Evolutionary conservation across 2,113 vertebrate genomes (phyloP).

Genomic region (Epinephelus lanceolatus): DNA sequence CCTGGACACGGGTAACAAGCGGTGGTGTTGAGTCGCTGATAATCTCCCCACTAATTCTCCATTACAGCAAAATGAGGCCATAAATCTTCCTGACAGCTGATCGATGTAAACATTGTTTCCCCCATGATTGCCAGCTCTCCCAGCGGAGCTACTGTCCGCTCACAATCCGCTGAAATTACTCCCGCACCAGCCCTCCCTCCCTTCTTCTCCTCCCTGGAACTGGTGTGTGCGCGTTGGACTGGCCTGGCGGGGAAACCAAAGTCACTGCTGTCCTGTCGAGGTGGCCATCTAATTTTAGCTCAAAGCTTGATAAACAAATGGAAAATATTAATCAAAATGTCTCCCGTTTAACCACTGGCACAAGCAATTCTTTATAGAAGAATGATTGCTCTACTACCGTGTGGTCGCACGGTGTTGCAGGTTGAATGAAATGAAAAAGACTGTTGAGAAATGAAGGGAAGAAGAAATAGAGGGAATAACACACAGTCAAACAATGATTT

Average conservation of each 20-base stretch:
- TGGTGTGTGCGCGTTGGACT: slow-evolving; percentile 51
- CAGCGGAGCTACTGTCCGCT: slow-evolving; percentile 99
- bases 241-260: slow-evolving; percentile 84
- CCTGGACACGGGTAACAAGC: slow-evolving; percentile 99
- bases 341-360: slow-evolving; percentile 80
- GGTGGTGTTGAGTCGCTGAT: slow-evolving; percentile 99
- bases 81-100: slow-evolving; percentile 99
- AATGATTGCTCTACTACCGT: slow-evolving; percentile 42
- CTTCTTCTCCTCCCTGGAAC: slow-evolving; percentile 55
- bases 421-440: slow-evolving; percentile 66
- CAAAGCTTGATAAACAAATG: slow-evolving; percentile 85
- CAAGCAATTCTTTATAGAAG: slow-evolving; percentile 75
- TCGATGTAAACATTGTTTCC: slow-evolving; percentile 99
- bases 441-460: slow-evolving; percentile 79
- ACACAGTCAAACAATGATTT: slow-evolving; percentile 47
- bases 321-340: slow-evolving; percentile 89
- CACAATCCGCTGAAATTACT: slow-evolving; percentile 97
- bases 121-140: slow-evolving; percentile 99
- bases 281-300: slow-evolving; percentile 95
- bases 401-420: slow-evolving; percentile 66
- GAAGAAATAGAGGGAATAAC: slow-evolving; percentile 66
- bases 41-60: slow-evolving; percentile 99
- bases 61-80: slow-evolving; percentile 99
- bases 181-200: slow-evolving; percentile 87
- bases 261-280: slow-evolving; percentile 86